phyloP scores from a whole-genome alignment of 2,888 invertebrate genomes.

The Phasia obesa region DNA sequence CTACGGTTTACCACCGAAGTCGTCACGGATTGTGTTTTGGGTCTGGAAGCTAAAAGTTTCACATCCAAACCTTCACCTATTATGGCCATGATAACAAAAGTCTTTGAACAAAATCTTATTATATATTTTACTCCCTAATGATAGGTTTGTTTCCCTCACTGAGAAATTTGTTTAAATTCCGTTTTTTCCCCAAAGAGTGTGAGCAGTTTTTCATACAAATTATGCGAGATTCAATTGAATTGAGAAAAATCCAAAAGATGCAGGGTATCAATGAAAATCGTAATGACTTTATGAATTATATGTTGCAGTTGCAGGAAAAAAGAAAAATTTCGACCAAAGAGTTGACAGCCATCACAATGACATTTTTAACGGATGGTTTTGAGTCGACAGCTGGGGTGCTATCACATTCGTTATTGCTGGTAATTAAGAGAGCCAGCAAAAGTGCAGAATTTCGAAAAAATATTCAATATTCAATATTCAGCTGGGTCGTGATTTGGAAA shows the following conservation, averaged over 20 bases:
- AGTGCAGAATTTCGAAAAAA: neutral
- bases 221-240: conserved; percentile 75
- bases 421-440: conserved; percentile 46
- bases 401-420: conserved; percentile 76
- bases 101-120: conserved; percentile 76
- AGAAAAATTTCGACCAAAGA: conserved; percentile 73
- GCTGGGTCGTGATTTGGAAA: conserved; percentile 75
- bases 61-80: conserved; percentile 78
- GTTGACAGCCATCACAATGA: conserved; percentile 78
- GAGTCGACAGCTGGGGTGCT: conserved; percentile 79
- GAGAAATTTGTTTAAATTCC: conserved; percentile 72
- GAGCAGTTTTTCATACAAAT: conserved; percentile 81
- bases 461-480: conserved; percentile 45
- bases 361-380: conserved; percentile 81
- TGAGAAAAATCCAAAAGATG: conserved; percentile 71
- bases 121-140: conserved; percentile 74
- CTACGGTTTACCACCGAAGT: conserved; percentile 82
- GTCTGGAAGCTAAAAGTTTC: conserved; percentile 82
- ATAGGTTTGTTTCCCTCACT: conserved; percentile 76
- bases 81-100: conserved; percentile 74
- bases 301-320: conserved; percentile 77
- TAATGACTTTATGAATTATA: conserved; percentile 79
- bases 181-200: conserved; percentile 84
- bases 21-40: conserved; percentile 83
- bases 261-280: conserved; percentile 73